These are phyloP conservation scores for Plodia interpunctella DNA, from an alignment of 1,140 invertebrate species.

Conservation along the genomic window DNA sequence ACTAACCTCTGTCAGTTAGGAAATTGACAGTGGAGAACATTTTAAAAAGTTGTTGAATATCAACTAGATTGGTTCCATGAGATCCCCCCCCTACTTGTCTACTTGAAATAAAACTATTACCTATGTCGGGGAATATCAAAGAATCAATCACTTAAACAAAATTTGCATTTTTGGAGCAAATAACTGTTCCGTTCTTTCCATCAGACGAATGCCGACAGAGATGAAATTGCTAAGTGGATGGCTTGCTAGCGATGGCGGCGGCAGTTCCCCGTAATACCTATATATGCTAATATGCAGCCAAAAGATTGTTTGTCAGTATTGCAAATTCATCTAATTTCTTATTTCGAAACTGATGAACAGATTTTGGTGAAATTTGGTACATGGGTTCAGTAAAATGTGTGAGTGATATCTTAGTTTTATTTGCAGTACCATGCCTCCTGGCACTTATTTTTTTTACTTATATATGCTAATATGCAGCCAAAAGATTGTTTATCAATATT, in stretches of 20 bases:
- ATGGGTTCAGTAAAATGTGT: no score
- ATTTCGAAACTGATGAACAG: not conserved
- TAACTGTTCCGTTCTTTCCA: not conserved
- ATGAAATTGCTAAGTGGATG: conserved; percentile 2
- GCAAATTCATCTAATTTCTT: not conserved
- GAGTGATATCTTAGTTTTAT: not conserved
- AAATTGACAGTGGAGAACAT: no score
- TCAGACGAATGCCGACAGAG: not conserved
- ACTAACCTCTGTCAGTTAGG: no score
- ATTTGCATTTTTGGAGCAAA: not conserved
- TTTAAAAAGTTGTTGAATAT: no score
- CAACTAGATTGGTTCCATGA: no score
- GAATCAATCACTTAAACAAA: conserved; percentile 1
- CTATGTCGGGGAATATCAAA: not conserved
- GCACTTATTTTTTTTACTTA: no score
- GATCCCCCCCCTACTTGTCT: no score
- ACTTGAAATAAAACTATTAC: no score
- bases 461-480: not conserved
- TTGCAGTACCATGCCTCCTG: no score
- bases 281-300: not conserved
- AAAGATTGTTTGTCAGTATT: not conserved
- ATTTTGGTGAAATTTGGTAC: no score
- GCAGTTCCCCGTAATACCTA: not conserved
- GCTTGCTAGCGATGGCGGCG: not conserved
- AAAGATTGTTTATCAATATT: not conserved